Evolutionary conservation across 2,797 vertebrate species (phyloP), one percentile per base, ranked within the genome.

Genomic region (Bradypodion ventrale): DNA sequence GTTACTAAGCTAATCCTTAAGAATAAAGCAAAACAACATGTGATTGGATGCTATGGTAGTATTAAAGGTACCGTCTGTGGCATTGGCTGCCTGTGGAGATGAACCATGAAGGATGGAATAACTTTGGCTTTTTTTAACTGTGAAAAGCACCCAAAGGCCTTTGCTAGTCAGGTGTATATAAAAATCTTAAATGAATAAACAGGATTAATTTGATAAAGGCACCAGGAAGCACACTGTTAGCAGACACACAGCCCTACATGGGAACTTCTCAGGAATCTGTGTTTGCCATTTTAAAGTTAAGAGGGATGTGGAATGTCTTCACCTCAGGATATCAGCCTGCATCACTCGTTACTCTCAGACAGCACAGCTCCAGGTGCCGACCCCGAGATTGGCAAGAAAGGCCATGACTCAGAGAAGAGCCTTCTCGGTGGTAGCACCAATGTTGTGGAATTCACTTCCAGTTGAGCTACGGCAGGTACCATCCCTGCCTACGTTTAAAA

Each of bases 191-290:
- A 16, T 68, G 37, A 68, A 32, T 37, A 68, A 2, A 19, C 37
- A 16, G 82, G 80, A 87, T 91, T 89, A 89, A 83, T 85, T 73
- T 88, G 81, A 72, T 85, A 63, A 56, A 78, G 76, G 75, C 69
- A 78, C 90, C 81, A 87, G 49, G 29, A 79, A 7, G 32, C n/a
- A 8, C 66, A n/a, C 62, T 83, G 25, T 27, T 37, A 69, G 35
- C 32, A n/a, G 66, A 3, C 46, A 56, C 35, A 75, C 21, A 3
- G 42, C 40, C 77, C 21, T 69, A 7, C 16, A 5, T 44, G 10
- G 60, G 0, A 44, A 42, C 35, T 83, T 60, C 65, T 76, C 29
- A 60, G 7, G 52, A 27, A 56, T 72, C 12, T 70, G 27, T 27
- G 25, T 76, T 75, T 83, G 37, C 32, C 37, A 25, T 15, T 75